Conservation (phyloP, 2,888 invertebrate genomes). For the Tineola bisselliella region DNA sequence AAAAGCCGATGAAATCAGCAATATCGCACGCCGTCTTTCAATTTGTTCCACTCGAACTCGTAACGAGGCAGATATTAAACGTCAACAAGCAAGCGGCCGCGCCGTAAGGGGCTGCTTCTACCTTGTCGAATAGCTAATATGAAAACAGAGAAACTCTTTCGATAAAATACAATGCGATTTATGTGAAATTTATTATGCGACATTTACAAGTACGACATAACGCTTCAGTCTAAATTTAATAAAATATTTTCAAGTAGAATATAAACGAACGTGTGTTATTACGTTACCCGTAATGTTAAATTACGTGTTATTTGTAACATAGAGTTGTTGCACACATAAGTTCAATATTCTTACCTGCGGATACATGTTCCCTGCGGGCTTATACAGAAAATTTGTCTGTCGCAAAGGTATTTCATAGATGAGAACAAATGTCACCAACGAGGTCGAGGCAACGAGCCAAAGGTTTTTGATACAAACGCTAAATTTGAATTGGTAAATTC, state of each 20-base stretch:
- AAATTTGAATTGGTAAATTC: conserved; percentile 13
- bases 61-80: conserved; percentile 20
- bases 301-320: neutral
- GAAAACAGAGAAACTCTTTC: neutral
- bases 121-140: conserved; percentile 8
- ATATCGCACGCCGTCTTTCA: conserved; percentile 19
- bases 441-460: conserved; percentile 13
- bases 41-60: conserved; percentile 19
- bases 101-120: conserved; percentile 6
- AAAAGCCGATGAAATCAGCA: conserved; percentile 19
- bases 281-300: neutral
- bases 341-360: neutral
- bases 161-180: neutral
- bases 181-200: neutral
- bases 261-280: too few species aligned
- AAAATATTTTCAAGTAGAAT: too few species aligned
- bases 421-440: conserved; percentile 27
- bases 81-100: conserved; percentile 16
- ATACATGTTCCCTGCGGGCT: conserved; percentile 21
- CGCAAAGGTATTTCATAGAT: conserved; percentile 23
- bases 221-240: too few species aligned
- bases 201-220: neutral
- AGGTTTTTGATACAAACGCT: conserved; percentile 12
- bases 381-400: conserved; percentile 35
- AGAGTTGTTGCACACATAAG: neutral